Percentiles rank a stretch among this genome's conserved stretches.
These are phyloP conservation scores for Ryuthela nishihirai DNA, from an alignment of 2,888 invertebrate genomes.

Conservation along the genomic window DNA sequence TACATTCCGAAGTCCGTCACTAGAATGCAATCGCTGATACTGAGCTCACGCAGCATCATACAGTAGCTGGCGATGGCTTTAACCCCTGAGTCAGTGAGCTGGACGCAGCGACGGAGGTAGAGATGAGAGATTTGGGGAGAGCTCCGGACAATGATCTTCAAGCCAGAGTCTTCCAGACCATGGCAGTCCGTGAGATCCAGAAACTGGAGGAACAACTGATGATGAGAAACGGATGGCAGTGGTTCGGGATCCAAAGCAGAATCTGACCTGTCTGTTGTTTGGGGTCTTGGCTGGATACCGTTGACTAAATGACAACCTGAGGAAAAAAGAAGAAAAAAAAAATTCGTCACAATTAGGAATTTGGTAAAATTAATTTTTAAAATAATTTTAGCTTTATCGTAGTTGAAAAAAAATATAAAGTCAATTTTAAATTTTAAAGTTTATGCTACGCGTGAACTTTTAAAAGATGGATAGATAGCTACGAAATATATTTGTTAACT, in stretches of 20 bases:
- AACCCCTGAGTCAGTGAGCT: constrained; percentile 87
- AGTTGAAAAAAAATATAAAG: too few relatives aligned
- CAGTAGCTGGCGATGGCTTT: constrained; percentile 89
- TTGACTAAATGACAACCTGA: constrained; percentile 21
- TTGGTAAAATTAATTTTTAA: too few relatives aligned
- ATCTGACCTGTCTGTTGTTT: constrained; percentile 8
- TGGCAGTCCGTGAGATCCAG: constrained; percentile 88
- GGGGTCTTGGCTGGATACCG: constrained; percentile 10
- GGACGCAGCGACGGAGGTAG: constrained; percentile 79
- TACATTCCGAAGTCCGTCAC: constrained; percentile 82
- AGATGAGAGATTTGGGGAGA: constrained; percentile 82
- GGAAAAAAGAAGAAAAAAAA: too few relatives aligned
- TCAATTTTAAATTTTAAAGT: too few relatives aligned
- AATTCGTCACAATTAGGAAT: too few relatives aligned
- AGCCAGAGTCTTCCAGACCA: constrained; percentile 75
- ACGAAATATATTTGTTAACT: too few relatives aligned
- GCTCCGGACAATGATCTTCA: constrained; percentile 76
- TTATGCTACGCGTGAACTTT: too few relatives aligned
- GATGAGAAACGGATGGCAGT: constrained; percentile 8
- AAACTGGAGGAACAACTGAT: constrained; percentile 61
- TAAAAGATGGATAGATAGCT: too few relatives aligned
- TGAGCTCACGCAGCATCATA: constrained; percentile 70
- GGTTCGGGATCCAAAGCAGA: constrained; percentile 7
- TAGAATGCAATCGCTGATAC: constrained; percentile 74
- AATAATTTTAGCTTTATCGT: too few relatives aligned